phyloP scores from a whole-genome alignment of 2,797 vertebrate genomes.

The Hoplostethus mediterraneus region DNA sequence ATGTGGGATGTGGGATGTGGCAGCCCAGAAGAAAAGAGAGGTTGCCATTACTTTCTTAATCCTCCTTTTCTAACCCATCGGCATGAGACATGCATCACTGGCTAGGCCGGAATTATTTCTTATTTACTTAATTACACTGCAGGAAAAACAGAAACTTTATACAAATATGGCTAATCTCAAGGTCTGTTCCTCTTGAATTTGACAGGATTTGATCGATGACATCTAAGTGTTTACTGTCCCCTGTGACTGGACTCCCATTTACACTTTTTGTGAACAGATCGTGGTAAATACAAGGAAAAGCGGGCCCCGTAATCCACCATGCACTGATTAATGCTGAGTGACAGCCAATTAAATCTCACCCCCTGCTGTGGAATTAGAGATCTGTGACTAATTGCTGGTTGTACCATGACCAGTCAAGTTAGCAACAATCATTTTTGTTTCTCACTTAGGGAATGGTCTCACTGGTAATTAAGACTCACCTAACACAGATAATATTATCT shows the following conservation, averaged over 20 bases:
- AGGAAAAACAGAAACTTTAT: background rate
- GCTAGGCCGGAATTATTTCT: background rate
- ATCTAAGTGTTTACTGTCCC: background rate
- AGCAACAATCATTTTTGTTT: background rate
- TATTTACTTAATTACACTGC: background rate
- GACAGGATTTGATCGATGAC: background rate
- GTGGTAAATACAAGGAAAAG: no score
- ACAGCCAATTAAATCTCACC: slow-evolving; percentile 32
- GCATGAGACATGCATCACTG: background rate
- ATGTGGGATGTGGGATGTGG: no score
- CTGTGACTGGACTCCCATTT: background rate
- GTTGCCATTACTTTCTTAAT: background rate
- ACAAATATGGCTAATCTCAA: background rate
- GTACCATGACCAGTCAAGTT: background rate
- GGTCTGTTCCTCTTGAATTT: background rate
- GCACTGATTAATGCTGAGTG: background rate
- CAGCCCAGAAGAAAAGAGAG: no score
- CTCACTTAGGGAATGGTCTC: background rate
- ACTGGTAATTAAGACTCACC: slow-evolving; percentile 29
- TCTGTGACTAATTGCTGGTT: slow-evolving; percentile 14
- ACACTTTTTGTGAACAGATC: background rate
- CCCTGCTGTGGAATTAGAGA: slow-evolving; percentile 19
- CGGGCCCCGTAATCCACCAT: slow-evolving; percentile 4
- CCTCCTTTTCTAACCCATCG: background rate
- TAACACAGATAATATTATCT: slow-evolving; percentile 14